Base-by-base conservation (phyloP, 2,888 invertebrate genomes). In the Watsonalla cultraria region DNA sequence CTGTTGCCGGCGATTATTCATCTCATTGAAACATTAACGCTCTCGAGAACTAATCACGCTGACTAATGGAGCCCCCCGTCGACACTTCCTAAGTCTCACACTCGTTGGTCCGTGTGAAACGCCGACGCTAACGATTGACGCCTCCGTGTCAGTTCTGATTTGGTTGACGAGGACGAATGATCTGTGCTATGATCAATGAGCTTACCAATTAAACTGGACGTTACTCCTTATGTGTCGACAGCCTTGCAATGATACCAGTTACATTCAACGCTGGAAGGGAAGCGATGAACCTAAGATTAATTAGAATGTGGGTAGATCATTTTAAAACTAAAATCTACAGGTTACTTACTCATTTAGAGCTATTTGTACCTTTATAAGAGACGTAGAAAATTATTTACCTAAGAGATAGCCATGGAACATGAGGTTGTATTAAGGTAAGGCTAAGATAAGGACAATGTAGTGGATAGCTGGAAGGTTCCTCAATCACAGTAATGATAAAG, bases 11-110 rank as follows among this genome's bases (percentile, higher is more conserved):
- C 80, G 83, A 90, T 90, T 89, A 89, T 88, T 90, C 89, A 90
- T 90, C 86, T 86, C 88, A 89, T 89, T 89, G 90, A 87, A 87
- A 88, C 89, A 89, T 90, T 90, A 89, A 86, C 82, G 82, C 80
- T 79, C 75, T 76, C 71, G 81, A 81, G 84, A 90, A 86, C 88
- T 90, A 90, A 90, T 90, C 90, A 90, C 80, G 77, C 80, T 87
- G 85, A 90, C 90, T 90, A 90, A 90, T 90, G 90, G 86, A 84
- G 76, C 87, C 90, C 89, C 89, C 90, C 89, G 89, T 89, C 89
- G 90, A 76, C 88, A 88, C 86, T 79, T 82, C 86, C 83, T 82
- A 82, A 87, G 87, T 86, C 86, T 87, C 86, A 87, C 82, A 82
- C 80, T 78, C 65, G 62, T 58, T 58, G 59, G 60, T 52, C 55